Percentiles rank a stretch among this genome's conserved stretches.
Evolutionary conservation across 2,888 invertebrate species (phyloP).

Genomic region (Heteromyza rotundicornis): DNA sequence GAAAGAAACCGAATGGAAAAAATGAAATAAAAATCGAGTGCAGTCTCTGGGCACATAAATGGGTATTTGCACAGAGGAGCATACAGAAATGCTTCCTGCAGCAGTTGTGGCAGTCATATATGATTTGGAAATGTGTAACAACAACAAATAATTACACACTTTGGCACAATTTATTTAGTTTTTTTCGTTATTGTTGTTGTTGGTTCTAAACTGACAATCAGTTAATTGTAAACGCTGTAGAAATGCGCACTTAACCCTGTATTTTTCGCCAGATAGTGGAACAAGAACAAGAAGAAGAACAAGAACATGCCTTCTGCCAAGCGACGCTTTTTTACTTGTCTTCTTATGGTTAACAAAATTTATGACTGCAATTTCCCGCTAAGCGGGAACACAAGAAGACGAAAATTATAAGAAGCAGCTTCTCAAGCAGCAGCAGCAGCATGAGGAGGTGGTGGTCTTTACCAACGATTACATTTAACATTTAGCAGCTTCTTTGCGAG

Average conservation of each 20-base stretch:
- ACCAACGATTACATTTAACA: not conserved
- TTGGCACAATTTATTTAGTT: too few relatives aligned
- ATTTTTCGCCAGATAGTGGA: not conserved
- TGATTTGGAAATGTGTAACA: slow-evolving; percentile 6
- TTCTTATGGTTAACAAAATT: slow-evolving; percentile 34
- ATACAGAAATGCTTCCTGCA: not conserved
- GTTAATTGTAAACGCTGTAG: slow-evolving; percentile 41
- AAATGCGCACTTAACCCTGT: slow-evolving; percentile 40
- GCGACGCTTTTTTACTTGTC: slow-evolving; percentile 6
- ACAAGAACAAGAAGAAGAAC: too few relatives aligned
- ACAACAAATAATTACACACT: slow-evolving; percentile 9
- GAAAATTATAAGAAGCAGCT: too few relatives aligned
- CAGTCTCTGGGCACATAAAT: slow-evolving; percentile 17
- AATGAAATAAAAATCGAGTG: not conserved
- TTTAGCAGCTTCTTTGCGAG: not conserved
- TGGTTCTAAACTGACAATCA: slow-evolving; percentile 27
- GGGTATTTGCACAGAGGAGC: slow-evolving; percentile 28
- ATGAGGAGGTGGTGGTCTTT: not conserved
- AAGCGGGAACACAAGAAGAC: slow-evolving; percentile 25
- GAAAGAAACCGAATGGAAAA: too few relatives aligned
- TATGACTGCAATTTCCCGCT: slow-evolving; percentile 51
- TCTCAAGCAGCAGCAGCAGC: too few relatives aligned
- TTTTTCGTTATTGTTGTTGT: slow-evolving; percentile 8
- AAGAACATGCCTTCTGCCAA: too few relatives aligned
- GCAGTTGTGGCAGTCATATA: slow-evolving; percentile 11